Evolutionary conservation across 2,797 vertebrate species (phyloP).

Genomic region (Gephyroberyx darwinii): DNA sequence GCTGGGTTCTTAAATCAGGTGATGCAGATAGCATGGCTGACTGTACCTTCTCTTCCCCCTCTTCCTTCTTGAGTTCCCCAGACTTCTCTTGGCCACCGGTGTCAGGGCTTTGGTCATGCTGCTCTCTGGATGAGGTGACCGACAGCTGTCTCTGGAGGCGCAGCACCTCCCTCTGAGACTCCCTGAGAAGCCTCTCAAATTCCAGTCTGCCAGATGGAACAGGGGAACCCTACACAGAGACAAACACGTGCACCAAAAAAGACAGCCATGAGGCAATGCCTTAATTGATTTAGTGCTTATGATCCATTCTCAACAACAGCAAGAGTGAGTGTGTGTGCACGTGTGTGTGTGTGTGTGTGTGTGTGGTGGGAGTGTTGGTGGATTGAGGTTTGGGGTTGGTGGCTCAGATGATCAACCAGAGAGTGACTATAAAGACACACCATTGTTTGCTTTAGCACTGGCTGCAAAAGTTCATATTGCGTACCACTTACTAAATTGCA

Average conservation of each 20-base stretch:
- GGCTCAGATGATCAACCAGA: neutral
- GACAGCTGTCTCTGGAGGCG: constrained; percentile 95
- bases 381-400: neutral
- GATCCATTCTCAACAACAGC: neutral
- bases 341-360: neutral
- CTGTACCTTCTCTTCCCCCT: constrained; percentile 68
- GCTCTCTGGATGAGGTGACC: constrained; percentile 76
- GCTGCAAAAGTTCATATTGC: neutral
- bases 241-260: constrained; percentile 10
- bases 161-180: constrained; percentile 95
- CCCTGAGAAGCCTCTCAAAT: constrained; percentile 89
- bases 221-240: constrained; percentile 72
- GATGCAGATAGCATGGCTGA: neutral
- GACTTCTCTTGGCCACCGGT: constrained; percentile 25
- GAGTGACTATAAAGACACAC: neutral
- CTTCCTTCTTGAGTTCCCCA: constrained; percentile 35
- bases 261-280: neutral
- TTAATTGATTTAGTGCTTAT: neutral
- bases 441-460: neutral
- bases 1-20: neutral
- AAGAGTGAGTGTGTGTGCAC: neutral
- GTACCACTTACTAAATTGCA: neutral
- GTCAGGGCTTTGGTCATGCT: constrained; percentile 37
- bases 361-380: no score
- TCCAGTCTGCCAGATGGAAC: constrained; percentile 78